Evolutionary conservation across 1,140 invertebrate genomes (phyloP), one percentile per base, ranked within the genome.

Genomic region (Copidosoma floridanum): DNA sequence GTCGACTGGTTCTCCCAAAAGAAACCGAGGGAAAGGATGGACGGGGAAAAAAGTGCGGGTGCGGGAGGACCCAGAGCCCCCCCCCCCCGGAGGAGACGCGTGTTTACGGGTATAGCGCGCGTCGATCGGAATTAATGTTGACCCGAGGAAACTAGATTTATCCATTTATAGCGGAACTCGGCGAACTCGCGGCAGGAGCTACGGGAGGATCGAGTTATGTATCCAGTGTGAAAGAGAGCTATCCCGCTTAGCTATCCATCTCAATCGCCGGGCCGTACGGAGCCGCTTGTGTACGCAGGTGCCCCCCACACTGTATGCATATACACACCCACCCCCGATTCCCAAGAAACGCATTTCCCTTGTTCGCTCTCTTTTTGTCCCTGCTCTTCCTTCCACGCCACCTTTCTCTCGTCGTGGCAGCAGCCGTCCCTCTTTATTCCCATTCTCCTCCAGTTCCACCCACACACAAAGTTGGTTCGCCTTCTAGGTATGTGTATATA

Each of bases 71-170:
- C n/a, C n/a, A n/a, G n/a, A n/a, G n/a, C n/a, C n/a, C n/a, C n/a
- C n/a, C n/a, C n/a, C n/a, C n/a, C n/a, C n/a, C n/a, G n/a, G n/a
- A n/a, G n/a, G n/a, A n/a, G 38, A 21, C 23, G 4, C 26, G 35
- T 29, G 51, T 50, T 50, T 50, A 50, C 29, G 47, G 44, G 44
- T 14, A n/a, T n/a, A n/a, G n/a, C 29, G 16, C 5, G 50, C 32
- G 26, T 7, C 50, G 23, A 43, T 54, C 52, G 52, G 26, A 40
- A 54, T 54, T 54, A 54, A 54, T 54, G 52, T 54, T 54, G 52
- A 43, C 26, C 50, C 40, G 40, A 57, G 32, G 18, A 57, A 57
- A 48, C 32, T 29, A 57, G 44, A 57, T 57, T 48, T 57, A 57
- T 48, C 43, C 27, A 46, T 50, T 57, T 57, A 50, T 40, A 44